These are phyloP conservation scores for Euspilapteryx auroguttella DNA, from an alignment of 2,888 invertebrate species.

Conservation along the genomic window DNA sequence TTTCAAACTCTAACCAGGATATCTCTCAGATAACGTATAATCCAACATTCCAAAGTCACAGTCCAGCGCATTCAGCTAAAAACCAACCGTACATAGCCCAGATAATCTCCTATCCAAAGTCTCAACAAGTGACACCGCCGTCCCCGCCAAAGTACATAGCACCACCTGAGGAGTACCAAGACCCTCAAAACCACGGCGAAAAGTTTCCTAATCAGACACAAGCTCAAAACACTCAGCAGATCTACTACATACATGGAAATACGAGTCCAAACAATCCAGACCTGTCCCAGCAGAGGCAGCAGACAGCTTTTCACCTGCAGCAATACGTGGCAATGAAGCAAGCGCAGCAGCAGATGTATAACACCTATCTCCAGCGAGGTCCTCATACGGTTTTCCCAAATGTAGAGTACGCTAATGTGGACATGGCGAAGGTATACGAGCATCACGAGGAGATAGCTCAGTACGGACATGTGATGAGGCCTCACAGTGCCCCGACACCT, in stretches of 20 bases:
- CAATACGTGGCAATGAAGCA: conserved; percentile 58
- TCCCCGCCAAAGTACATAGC: conserved; percentile 47
- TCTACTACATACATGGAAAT: conserved; percentile 49
- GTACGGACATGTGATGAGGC: conserved; percentile 33
- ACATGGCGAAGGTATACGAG: conserved; percentile 29
- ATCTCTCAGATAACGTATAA: conserved; percentile 49
- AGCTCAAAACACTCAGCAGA: conserved; percentile 22
- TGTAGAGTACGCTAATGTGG: conserved; percentile 27
- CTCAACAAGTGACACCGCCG: conserved; percentile 47
- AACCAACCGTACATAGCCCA: conserved; percentile 49
- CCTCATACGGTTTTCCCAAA: conserved; percentile 47
- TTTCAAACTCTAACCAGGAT: conserved; percentile 21
- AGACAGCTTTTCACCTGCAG: conserved; percentile 49
- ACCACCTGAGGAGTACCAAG: conserved; percentile 51
- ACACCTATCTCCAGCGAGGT: conserved; percentile 36
- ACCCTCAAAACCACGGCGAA: conserved; percentile 32
- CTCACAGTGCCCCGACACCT: conserved; percentile 40
- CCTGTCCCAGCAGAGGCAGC: conserved; percentile 43
- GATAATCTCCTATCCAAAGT: conserved; percentile 47
- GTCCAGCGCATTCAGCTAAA: conserved; percentile 45
- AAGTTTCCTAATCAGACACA: conserved; percentile 23
- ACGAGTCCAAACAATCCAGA: conserved; percentile 28
- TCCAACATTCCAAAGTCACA: conserved; percentile 56
- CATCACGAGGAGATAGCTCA: conserved; percentile 30
- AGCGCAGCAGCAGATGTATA: conserved; percentile 53